These are phyloP conservation scores for Drosophila murphyi DNA, from an alignment of 1,140 invertebrate genomes.

Conservation along the genomic window DNA sequence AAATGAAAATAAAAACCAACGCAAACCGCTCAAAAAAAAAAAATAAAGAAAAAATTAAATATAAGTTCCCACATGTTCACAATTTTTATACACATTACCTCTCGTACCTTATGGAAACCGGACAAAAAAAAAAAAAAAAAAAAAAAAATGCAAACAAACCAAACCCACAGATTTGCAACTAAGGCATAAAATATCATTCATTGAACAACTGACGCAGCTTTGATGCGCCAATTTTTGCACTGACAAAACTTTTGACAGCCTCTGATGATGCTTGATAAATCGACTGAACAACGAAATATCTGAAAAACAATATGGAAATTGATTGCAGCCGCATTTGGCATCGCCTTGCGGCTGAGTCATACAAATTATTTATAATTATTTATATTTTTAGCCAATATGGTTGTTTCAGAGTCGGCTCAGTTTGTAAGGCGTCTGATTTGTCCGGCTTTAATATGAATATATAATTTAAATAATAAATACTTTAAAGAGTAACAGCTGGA, in stretches of 20 bases:
- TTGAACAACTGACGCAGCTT: conserved; percentile 56
- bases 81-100: conserved; percentile 76
- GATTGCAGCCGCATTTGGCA: background rate
- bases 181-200: conserved; percentile 80
- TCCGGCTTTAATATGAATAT: too few species aligned
- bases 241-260: conserved; percentile 39
- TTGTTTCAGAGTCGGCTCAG: too few species aligned
- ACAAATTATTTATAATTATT: background rate
- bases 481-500: too few species aligned
- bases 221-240: conserved; percentile 48
- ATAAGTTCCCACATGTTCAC: conserved; percentile 82
- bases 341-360: background rate
- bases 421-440: too few species aligned
- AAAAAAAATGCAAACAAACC: conserved; percentile 44
- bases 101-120: conserved; percentile 46
- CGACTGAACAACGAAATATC: background rate
- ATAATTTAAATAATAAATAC: too few species aligned
- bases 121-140: conserved; percentile 43
- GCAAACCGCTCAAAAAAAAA: conserved; percentile 49
- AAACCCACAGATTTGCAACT: conserved; percentile 74
- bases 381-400: too few species aligned
- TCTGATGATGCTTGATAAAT: conserved; percentile 16
- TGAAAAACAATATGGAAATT: background rate
- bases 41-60: conserved; percentile 52
- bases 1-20: conserved; percentile 49